Conservation (phyloP, 2,888 invertebrate genomes). For the Coenonympha glycerion region DNA sequence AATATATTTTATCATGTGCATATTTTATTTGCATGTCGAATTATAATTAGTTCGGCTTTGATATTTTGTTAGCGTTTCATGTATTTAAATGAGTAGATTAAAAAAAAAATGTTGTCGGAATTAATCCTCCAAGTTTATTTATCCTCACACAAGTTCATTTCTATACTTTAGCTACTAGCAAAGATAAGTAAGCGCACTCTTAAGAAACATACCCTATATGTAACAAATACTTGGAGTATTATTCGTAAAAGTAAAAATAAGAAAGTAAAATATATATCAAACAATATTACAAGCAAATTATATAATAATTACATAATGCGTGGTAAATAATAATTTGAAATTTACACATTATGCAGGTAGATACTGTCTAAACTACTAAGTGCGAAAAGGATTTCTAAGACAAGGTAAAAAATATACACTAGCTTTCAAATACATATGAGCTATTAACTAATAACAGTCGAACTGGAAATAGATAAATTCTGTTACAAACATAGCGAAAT, state of each 20-base stretch:
- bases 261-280: slow-evolving; percentile 13
- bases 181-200: neutral
- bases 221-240: slow-evolving; percentile 17
- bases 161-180: neutral
- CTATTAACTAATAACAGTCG: neutral
- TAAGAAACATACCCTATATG: neutral
- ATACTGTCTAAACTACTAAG: neutral
- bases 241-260: slow-evolving; percentile 8
- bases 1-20: slow-evolving; percentile 21
- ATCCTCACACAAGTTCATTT: neutral
- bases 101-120: slow-evolving; percentile 1
- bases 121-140: slow-evolving; percentile 20
- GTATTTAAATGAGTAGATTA: slow-evolving; percentile 9
- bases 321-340: slow-evolving; percentile 8
- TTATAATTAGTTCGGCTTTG: too few species aligned
- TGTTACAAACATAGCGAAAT: too few species aligned
- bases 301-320: slow-evolving; percentile 25
- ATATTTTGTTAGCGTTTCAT: slow-evolving; percentile 15
- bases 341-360: neutral
- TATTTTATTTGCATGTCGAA: slow-evolving; percentile 18
- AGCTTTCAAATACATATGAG: neutral
- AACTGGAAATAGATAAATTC: neutral
- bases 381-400: neutral
- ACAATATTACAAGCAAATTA: slow-evolving; percentile 25
- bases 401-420: neutral